phyloP scores from a whole-genome alignment of 2,113 vertebrate species.

The Condylura cristata region DNA sequence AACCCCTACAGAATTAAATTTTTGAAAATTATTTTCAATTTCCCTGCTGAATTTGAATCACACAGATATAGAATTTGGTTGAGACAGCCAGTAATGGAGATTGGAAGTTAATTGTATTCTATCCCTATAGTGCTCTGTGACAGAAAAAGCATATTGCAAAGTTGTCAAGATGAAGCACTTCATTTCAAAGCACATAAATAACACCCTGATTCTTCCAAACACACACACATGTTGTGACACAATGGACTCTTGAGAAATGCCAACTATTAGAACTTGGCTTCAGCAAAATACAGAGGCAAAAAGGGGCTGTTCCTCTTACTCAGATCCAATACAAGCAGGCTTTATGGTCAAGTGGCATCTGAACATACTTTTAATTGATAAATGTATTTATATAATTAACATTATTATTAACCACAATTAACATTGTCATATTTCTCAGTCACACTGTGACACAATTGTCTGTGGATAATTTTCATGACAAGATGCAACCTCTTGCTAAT shows the following conservation, averaged over 20 bases:
- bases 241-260: background rate
- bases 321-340: background rate
- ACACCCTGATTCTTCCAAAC: background rate
- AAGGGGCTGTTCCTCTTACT: background rate
- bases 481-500: background rate
- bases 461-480: background rate
- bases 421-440: background rate
- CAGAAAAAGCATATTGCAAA: background rate
- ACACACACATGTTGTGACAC: background rate
- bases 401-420: slow-evolving; percentile 14
- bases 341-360: background rate
- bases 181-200: slow-evolving; percentile 39
- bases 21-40: background rate
- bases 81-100: background rate
- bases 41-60: slow-evolving; percentile 8
- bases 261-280: background rate
- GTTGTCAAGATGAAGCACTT: slow-evolving; percentile 20
- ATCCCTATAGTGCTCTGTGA: background rate
- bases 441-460: background rate
- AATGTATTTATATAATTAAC: background rate
- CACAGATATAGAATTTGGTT: background rate
- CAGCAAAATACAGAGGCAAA: background rate
- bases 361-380: background rate
- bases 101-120: background rate
- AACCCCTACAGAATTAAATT: background rate